phyloP scores from a whole-genome alignment of 1,140 invertebrate genomes.

The Neodiprion virginianus region DNA sequence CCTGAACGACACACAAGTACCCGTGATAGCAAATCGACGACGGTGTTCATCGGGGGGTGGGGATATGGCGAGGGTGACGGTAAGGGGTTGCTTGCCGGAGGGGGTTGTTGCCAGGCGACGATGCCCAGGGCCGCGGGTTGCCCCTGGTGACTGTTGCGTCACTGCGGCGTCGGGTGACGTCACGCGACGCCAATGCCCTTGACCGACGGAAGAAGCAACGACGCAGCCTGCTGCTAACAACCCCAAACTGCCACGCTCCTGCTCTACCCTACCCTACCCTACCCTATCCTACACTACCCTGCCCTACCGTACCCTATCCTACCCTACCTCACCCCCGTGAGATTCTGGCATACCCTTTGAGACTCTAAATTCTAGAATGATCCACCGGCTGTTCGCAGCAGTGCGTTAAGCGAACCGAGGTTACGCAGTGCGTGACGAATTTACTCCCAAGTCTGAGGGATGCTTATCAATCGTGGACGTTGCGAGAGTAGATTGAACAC shows the following conservation, averaged over 20 bases:
- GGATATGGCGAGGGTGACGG: conserved; percentile 24
- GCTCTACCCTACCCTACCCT: not conserved
- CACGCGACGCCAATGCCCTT: conserved; percentile 48
- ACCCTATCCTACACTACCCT: not conserved
- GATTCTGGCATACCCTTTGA: not conserved
- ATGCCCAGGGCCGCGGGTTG: conserved; percentile 38
- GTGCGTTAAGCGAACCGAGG: too few species aligned
- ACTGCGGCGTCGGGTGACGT: conserved; percentile 48
- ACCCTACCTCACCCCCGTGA: not conserved
- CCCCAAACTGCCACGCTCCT: not conserved
- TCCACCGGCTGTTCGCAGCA: not conserved
- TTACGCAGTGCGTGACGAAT: too few species aligned
- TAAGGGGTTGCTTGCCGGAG: conserved; percentile 22
- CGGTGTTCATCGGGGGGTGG: not conserved
- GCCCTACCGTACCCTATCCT: not conserved
- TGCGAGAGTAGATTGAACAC: not conserved
- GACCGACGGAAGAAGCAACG: conserved; percentile 31
- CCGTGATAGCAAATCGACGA: too few species aligned
- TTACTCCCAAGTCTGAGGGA: too few species aligned
- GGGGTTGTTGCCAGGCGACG: conserved; percentile 50
- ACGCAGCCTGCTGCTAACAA: not conserved
- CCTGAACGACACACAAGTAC: too few species aligned
- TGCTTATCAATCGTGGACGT: not conserved
- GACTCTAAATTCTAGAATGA: not conserved
- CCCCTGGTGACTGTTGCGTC: conserved; percentile 52